phyloP scores from a whole-genome alignment of 2,113 vertebrate species.

The Pleuronectes platessa region DNA sequence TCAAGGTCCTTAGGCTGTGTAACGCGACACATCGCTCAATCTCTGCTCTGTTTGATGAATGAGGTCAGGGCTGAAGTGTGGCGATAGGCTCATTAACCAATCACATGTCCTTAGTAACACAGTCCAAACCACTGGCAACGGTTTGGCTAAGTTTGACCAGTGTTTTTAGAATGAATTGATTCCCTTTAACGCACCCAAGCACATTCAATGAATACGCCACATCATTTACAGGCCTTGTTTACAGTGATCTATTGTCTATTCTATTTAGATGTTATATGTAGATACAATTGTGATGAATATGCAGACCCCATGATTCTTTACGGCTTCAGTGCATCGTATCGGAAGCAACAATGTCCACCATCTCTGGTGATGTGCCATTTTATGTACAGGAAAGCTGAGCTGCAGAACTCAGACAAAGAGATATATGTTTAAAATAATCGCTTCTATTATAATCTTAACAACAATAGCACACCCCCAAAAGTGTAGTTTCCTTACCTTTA shows the following conservation, averaged over 20 bases:
- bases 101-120: slow-evolving; percentile 27
- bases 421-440: too few species aligned
- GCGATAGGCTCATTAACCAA: slow-evolving; percentile 48
- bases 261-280: neutral
- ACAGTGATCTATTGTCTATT: slow-evolving; percentile 1
- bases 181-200: neutral
- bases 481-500: too few species aligned
- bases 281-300: too few species aligned
- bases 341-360: too few species aligned
- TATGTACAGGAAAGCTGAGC: too few species aligned
- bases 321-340: too few species aligned
- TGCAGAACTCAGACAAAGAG: too few species aligned
- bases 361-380: too few species aligned
- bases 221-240: slow-evolving; percentile 11
- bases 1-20: slow-evolving; percentile 27
- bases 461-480: too few species aligned
- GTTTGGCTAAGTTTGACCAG: neutral
- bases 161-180: slow-evolving; percentile 8
- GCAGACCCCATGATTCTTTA: too few species aligned
- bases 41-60: slow-evolving; percentile 47
- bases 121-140: neutral
- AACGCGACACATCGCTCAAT: slow-evolving; percentile 11
- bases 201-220: neutral
- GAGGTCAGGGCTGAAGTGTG: slow-evolving; percentile 17
- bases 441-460: too few species aligned